These are phyloP conservation scores for Sinodicranocentrus sp. DNA, from an alignment of 2,888 invertebrate species.

Conservation along the genomic window DNA sequence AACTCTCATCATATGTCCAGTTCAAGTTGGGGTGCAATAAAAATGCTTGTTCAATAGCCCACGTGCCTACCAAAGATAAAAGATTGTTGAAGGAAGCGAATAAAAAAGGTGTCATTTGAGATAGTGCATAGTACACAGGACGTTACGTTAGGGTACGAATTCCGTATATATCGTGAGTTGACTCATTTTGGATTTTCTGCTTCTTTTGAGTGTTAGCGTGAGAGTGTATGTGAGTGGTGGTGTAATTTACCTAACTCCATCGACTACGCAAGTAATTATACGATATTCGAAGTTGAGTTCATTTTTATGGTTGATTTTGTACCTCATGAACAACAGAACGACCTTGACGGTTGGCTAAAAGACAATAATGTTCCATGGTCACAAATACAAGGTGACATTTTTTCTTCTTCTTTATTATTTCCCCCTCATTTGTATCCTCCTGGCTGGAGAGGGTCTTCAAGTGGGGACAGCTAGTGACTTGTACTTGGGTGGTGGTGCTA, in stretches of 20 bases:
- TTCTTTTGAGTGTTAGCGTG: neutral
- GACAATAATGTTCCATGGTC: slow-evolving; percentile 75
- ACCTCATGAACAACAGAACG: slow-evolving; percentile 62
- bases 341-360: slow-evolving; percentile 69
- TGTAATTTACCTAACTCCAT: too few species aligned
- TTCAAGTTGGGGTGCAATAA: slow-evolving; percentile 10
- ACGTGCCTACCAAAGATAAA: slow-evolving; percentile 32
- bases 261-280: neutral
- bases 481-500: slow-evolving; percentile 25
- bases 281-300: neutral
- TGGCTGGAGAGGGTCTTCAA: slow-evolving; percentile 33
- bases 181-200: neutral
- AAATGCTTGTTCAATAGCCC: slow-evolving; percentile 17
- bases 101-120: slow-evolving; percentile 44
- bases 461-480: slow-evolving; percentile 43
- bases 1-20: slow-evolving; percentile 17
- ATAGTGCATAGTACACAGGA: slow-evolving; percentile 8
- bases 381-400: slow-evolving; percentile 73
- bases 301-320: slow-evolving; percentile 25
- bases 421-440: slow-evolving; percentile 49
- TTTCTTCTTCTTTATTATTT: slow-evolving; percentile 53
- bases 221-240: slow-evolving; percentile 1
- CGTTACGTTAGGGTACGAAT: neutral
- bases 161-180: neutral
- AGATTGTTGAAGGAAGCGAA: slow-evolving; percentile 50